Evolutionary conservation across 2,797 vertebrate species (phyloP).

Genomic region (Chrysocyon brachyurus): DNA sequence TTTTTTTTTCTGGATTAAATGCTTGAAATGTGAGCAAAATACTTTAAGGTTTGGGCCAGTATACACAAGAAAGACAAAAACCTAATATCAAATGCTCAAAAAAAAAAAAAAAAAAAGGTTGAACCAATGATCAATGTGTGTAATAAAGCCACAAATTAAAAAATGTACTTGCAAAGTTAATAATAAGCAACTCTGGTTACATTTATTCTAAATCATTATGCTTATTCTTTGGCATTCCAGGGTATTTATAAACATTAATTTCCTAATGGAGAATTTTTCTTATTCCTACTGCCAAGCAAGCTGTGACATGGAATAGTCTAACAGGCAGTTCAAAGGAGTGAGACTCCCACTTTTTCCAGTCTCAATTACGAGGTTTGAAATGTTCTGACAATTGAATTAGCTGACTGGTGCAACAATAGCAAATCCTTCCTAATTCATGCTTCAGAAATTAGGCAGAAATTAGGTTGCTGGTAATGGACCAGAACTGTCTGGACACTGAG

Average conservation of each 20-base stretch:
- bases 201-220: neutral
- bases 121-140: neutral
- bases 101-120: neutral
- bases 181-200: neutral
- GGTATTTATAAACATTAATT: slow-evolving; percentile 59
- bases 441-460: slow-evolving; percentile 43
- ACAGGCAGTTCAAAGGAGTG: neutral
- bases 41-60: neutral
- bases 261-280: slow-evolving; percentile 21
- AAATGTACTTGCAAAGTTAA: neutral
- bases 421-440: slow-evolving; percentile 37
- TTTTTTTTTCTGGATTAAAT: neutral
- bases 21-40: slow-evolving; percentile 46
- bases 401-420: slow-evolving; percentile 20
- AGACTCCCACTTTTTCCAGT: neutral
- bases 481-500: neutral
- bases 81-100: neutral
- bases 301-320: slow-evolving; percentile 10
- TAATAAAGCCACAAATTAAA: slow-evolving; percentile 23
- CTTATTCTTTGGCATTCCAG: neutral
- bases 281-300: neutral
- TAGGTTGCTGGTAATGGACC: neutral
- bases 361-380: slow-evolving; percentile 29
- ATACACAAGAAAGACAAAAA: neutral
- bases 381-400: slow-evolving; percentile 64